Conservation (phyloP, 2,113 vertebrate species). For the Phalacrocorax brasilianus region DNA sequence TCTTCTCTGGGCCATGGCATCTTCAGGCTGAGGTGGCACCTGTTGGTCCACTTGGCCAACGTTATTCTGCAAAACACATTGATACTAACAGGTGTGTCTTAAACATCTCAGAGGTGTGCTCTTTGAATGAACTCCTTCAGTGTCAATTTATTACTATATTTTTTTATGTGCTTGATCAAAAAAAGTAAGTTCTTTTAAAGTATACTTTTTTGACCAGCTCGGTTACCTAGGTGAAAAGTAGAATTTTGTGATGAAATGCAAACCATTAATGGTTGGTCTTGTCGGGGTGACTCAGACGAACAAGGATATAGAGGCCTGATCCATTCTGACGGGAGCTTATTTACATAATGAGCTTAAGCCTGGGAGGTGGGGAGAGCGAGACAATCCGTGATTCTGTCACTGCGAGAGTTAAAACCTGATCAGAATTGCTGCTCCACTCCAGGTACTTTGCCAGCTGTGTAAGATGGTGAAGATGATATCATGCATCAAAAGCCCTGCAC, state of each 20-base stretch:
- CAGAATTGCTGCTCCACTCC: not conserved
- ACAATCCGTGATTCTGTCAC: not conserved
- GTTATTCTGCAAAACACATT: not conserved
- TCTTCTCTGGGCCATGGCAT: not conserved
- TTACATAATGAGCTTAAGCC: not conserved
- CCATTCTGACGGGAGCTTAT: not conserved
- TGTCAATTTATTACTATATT: not conserved
- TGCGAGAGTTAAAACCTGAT: not conserved
- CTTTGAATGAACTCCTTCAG: not conserved
- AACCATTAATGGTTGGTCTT: not conserved
- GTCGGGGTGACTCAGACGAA: not conserved
- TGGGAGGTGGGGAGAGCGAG: not conserved
- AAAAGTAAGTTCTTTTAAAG: not conserved
- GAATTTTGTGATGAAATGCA: not conserved
- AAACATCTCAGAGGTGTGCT: not conserved
- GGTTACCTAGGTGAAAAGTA: not conserved
- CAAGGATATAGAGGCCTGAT: not conserved
- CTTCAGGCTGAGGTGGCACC: not conserved
- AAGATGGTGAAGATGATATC: not conserved
- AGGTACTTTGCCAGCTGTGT: not conserved
- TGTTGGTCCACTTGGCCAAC: not conserved
- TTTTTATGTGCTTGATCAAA: not conserved
- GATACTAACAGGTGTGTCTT: not conserved
- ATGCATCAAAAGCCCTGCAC: not conserved
- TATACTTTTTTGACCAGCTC: not conserved